phyloP scores from a whole-genome alignment of 2,113 vertebrate species.

The Passer domesticus region DNA sequence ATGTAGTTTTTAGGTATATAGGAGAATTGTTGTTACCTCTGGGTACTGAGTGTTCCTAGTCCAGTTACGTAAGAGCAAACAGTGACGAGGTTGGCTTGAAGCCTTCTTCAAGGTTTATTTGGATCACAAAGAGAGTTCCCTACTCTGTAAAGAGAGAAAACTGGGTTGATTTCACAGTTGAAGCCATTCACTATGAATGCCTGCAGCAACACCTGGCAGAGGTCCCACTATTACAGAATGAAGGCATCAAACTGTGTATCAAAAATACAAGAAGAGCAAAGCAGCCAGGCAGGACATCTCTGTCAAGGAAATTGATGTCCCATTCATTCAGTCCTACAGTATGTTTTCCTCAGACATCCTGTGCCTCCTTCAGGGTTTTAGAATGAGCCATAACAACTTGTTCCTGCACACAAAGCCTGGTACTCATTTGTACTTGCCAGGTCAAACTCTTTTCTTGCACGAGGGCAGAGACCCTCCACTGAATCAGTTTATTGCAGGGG shows the following conservation, averaged over 20 bases:
- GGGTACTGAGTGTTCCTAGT: slow-evolving; percentile 57
- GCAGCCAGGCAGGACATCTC: slow-evolving; percentile 40
- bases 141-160: slow-evolving; percentile 57
- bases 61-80: slow-evolving; percentile 57
- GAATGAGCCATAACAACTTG: slow-evolving; percentile 29
- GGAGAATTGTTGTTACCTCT: slow-evolving; percentile 52
- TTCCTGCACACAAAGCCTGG: slow-evolving; percentile 29
- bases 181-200: slow-evolving; percentile 55
- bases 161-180: slow-evolving; percentile 66
- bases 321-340: slow-evolving; percentile 27
- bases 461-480: not conserved
- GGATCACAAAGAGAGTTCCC: slow-evolving; percentile 67
- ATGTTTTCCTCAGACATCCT: slow-evolving; percentile 56
- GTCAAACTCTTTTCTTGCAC: not conserved
- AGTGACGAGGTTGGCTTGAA: slow-evolving; percentile 52
- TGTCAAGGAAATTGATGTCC: slow-evolving; percentile 48
- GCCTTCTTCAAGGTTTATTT: slow-evolving; percentile 64
- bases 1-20: slow-evolving; percentile 47
- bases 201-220: slow-evolving; percentile 58
- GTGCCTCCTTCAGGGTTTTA: slow-evolving; percentile 47
- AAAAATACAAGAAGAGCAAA: slow-evolving; percentile 39
- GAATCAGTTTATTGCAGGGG: not conserved
- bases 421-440: not conserved
- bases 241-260: slow-evolving; percentile 55
- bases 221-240: slow-evolving; percentile 56